A percentile compares a stretch with the other conserved stretches of the same genome.
Evolutionary conservation across 2,888 invertebrate genomes (phyloP).

Genomic region (Labia minor): DNA sequence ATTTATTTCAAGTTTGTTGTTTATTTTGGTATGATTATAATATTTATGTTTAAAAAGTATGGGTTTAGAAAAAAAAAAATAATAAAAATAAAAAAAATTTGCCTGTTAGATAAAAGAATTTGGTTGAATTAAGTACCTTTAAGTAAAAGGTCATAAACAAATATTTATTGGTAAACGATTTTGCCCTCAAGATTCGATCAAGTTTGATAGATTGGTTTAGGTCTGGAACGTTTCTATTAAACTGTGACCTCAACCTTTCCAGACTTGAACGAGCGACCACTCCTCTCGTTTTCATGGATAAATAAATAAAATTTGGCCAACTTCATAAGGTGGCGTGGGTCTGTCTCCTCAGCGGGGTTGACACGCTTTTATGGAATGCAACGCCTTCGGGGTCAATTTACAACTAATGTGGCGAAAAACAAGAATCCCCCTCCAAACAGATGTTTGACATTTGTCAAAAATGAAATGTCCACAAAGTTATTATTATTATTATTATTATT

Average conservation of each 20-base stretch:
- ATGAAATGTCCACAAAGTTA: too few species aligned
- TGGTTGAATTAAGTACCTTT: too few species aligned
- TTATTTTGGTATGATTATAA: too few species aligned
- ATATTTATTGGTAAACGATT: too few species aligned
- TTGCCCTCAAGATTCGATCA: too few species aligned
- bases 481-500: too few species aligned
- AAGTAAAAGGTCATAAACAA: too few species aligned
- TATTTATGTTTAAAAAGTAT: too few species aligned
- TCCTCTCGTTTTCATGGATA: neutral
- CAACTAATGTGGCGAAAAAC: constrained; percentile 13
- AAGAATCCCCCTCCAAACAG: neutral
- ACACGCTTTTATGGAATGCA: neutral
- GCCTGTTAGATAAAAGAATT: too few species aligned
- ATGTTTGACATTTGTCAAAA: neutral
- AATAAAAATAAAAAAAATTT: too few species aligned
- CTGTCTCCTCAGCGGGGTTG: neutral
- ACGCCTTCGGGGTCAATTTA: neutral
- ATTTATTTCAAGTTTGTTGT: too few species aligned
- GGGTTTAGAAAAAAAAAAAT: too few species aligned
- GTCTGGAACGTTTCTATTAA: neutral
- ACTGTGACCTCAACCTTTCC: neutral
- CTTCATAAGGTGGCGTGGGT: neutral
- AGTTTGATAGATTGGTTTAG: neutral
- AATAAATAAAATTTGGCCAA: constrained; percentile 3
- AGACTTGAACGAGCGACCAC: neutral